These are phyloP conservation scores for Blastomussa wellsi DNA, from an alignment of 92 coral and sea anemone genomes.

Conservation along the genomic window DNA sequence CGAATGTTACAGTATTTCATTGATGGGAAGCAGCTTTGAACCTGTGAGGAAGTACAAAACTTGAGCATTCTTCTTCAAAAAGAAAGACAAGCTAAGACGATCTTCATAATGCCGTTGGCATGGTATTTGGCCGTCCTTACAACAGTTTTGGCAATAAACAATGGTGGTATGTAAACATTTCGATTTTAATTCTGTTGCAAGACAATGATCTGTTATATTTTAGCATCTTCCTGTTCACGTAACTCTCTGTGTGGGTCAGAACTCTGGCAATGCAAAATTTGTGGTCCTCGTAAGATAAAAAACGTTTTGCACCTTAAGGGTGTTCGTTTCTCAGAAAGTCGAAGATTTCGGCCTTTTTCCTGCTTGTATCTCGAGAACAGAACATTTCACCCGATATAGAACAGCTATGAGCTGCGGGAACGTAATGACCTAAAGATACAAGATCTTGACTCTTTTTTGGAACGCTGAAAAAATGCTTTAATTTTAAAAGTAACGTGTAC, in stretches of 20 bases:
- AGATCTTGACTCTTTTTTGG: not conserved
- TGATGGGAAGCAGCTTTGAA: conserved; percentile 29
- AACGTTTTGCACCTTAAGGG: not conserved
- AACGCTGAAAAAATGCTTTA: not conserved
- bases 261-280: not conserved
- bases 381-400: conserved; percentile 26
- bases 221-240: not conserved
- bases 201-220: not conserved
- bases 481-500: not conserved
- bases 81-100: not conserved
- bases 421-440: not conserved
- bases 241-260: not conserved
- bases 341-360: not conserved
- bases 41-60: not conserved
- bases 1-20: not conserved
- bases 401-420: not conserved
- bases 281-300: not conserved
- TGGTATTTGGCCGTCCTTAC: not conserved
- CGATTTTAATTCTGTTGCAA: not conserved
- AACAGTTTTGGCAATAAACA: conserved; percentile 1
- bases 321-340: not conserved
- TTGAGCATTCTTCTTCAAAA: not conserved
- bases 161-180: conserved; percentile 22
- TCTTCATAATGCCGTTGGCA: not conserved
- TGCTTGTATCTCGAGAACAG: conserved; percentile 28